Base-by-base conservation (phyloP, 2,888 invertebrate species). In the Parnassius orleans region DNA sequence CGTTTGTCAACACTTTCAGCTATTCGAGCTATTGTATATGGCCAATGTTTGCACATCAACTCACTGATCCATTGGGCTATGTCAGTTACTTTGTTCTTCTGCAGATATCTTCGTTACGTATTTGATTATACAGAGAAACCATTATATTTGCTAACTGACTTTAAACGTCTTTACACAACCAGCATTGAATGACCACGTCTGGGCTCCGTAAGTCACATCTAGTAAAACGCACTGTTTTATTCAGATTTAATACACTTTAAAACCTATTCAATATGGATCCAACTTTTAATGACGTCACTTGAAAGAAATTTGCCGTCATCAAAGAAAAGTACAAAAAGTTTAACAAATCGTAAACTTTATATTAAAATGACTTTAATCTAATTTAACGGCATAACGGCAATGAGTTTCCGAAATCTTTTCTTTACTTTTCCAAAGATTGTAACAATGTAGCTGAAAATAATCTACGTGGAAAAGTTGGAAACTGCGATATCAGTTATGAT, bases 401-500 rank as follows among this genome's bases (percentile, higher is more conserved):
- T 63, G 62, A 63, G 50, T 63, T 63, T 63, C 41, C 62, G 54
- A 58, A 63, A 63, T 63, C 62, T 62, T 61, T 53, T 10, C 44
- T 19, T 15, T 50, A 63, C 58, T 63, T 52, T 43, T 50, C 24
- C 43, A 10, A 55, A 54, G 57, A 62, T 62, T 62, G 58, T 58
- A 58, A 63, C 62, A 63, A 58, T 54, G 57, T 63, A 53, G 54
- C 54, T 43, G 60, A 53, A 58, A 58, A 58, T 63, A 63, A 63
- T 63, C 58, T 63, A 58, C 62, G 57, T 54, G 53, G 54, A 54
- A 58, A 63, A 63, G 62, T 63, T 63, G 62, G 53, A 50, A 63
- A 63, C 33, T 63, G 62, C 62, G 57, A 58, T 58, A 63, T 58
- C 62, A 58, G 62, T 63, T 63, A 63, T 58, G 62, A 63, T 63